Percentiles rank a stretch among this genome's conserved stretches.
Conservation (phyloP, 2,113 vertebrate species). For the Chaetura pelagica region DNA sequence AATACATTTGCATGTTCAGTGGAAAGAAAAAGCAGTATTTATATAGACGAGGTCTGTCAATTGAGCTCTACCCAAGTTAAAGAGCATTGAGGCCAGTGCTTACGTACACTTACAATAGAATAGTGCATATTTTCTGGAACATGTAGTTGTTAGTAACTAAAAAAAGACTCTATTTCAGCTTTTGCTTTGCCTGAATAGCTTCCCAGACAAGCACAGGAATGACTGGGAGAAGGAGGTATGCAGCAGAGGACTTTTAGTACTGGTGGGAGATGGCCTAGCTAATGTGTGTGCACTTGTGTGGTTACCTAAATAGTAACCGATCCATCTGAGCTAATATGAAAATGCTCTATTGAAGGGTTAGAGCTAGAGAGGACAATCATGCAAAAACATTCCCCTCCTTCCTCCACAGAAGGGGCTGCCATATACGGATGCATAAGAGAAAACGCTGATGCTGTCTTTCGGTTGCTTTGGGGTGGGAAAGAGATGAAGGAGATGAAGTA, state of each 20-base stretch:
- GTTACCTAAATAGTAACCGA: not conserved
- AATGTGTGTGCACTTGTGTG: not conserved
- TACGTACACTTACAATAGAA: not conserved
- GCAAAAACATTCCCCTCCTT: not conserved
- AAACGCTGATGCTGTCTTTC: not conserved
- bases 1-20: not conserved
- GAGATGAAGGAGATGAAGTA: not conserved
- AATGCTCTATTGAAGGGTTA: not conserved
- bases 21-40: not conserved
- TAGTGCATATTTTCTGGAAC: not conserved
- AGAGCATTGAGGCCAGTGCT: conserved; percentile 18
- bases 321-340: not conserved
- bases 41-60: not conserved
- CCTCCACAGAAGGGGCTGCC: not conserved
- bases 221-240: conserved; percentile 14
- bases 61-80: not conserved
- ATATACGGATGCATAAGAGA: not conserved
- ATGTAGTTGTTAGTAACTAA: not conserved
- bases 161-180: conserved; percentile 6
- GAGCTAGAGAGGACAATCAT: not conserved
- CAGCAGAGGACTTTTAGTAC: not conserved
- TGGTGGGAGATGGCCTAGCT: not conserved
- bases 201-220: not conserved
- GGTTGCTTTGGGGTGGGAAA: not conserved
- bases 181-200: not conserved